Conservation (phyloP, 2,797 vertebrate genomes). For the Diglossa cyanea region DNA sequence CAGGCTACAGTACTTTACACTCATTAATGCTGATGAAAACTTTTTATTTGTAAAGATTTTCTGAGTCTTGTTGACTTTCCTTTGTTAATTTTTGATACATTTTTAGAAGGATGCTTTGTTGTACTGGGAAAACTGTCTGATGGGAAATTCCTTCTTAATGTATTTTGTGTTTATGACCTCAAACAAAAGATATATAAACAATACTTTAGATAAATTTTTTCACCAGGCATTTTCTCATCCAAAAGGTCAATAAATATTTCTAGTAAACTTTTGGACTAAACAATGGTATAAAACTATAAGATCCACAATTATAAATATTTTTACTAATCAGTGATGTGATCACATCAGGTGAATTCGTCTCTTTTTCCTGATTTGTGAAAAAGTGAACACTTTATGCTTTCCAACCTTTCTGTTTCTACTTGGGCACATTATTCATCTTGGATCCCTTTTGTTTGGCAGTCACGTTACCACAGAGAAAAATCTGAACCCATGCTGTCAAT, state of each 20-base stretch:
- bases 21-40: not conserved
- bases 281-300: not conserved
- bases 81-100: not conserved
- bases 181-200: not conserved
- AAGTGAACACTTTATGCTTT: not conserved
- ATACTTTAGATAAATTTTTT: not conserved
- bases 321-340: fast-evolving
- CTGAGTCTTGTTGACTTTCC: not conserved
- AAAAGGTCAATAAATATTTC: not conserved
- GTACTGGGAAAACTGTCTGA: not conserved
- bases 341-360: not conserved
- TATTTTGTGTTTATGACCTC: not conserved
- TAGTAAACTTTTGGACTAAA: not conserved
- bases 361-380: not conserved
- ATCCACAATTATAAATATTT: not conserved
- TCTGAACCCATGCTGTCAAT: not conserved
- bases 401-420: not conserved
- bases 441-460: not conserved
- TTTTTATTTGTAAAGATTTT: not conserved
- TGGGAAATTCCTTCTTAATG: not conserved
- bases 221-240: not conserved
- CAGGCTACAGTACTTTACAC: not conserved
- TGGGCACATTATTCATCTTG: not conserved
- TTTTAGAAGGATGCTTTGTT: not conserved
- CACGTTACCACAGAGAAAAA: not conserved